A percentile compares a stretch with the other conserved stretches of the same genome.
Conservation (phyloP, 1,140 invertebrate species). For the Myzus persicae region DNA sequence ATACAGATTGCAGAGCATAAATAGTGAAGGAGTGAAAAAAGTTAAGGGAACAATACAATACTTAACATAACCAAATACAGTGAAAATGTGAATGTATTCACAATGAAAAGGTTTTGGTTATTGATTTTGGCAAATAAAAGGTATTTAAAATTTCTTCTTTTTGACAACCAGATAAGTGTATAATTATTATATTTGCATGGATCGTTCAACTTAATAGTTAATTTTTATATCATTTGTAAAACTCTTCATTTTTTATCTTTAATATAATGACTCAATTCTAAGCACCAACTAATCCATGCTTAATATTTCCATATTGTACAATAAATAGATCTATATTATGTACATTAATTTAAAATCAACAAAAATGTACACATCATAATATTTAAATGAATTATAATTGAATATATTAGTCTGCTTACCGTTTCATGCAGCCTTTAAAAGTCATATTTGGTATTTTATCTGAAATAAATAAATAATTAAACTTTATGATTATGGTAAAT, state of each 20-base stretch:
- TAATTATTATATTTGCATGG: not conserved
- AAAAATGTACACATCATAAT: not conserved
- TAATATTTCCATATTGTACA: not conserved
- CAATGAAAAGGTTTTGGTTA: no score
- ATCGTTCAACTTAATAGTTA: not conserved
- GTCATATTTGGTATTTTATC: not conserved
- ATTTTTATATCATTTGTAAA: not conserved
- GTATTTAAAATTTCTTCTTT: not conserved
- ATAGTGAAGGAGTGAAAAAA: no score
- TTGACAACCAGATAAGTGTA: not conserved
- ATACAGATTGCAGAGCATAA: no score
- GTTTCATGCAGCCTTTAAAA: conserved; percentile 12
- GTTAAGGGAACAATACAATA: no score
- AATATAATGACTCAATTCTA: conserved; percentile 1
- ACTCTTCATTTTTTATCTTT: not conserved
- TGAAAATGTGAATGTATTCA: no score
- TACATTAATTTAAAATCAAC: not conserved
- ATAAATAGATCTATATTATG: not conserved
- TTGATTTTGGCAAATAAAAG: not conserved
- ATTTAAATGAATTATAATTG: not conserved
- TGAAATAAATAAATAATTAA: conserved; percentile 11
- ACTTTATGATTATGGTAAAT: not conserved
- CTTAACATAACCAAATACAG: no score
- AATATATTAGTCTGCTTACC: not conserved
- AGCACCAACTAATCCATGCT: not conserved